Conservation (phyloP, 2,797 vertebrate species). For the Sorex maritimensis region DNA sequence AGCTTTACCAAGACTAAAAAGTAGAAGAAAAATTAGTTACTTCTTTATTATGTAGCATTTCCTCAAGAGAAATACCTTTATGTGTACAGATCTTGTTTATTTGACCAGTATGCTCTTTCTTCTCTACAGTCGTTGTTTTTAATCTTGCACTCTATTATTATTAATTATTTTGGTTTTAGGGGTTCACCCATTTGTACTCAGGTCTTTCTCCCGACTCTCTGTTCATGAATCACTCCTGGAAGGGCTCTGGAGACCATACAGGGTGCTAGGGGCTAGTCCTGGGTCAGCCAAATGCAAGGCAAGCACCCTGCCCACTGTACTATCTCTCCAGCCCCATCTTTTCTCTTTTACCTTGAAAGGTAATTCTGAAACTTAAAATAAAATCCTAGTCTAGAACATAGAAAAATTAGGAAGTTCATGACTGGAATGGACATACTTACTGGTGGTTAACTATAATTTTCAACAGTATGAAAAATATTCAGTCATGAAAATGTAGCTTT, state of each 20-base stretch:
- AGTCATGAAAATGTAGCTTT: slow-evolving; percentile 56
- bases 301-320: too few relatives aligned
- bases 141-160: too few relatives aligned
- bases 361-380: slow-evolving; percentile 37
- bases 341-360: not conserved
- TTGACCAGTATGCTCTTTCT: slow-evolving; percentile 25
- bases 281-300: too few relatives aligned
- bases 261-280: too few relatives aligned
- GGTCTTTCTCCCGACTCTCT: too few relatives aligned
- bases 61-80: slow-evolving; percentile 25
- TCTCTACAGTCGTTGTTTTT: slow-evolving; percentile 2
- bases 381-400: slow-evolving; percentile 10
- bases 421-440: slow-evolving; percentile 38
- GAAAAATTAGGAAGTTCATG: slow-evolving; percentile 56
- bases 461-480: slow-evolving; percentile 34
- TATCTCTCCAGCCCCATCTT: not conserved
- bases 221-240: too few relatives aligned
- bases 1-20: slow-evolving; percentile 47
- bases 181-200: too few relatives aligned
- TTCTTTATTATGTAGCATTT: slow-evolving; percentile 48
- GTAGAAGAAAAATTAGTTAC: slow-evolving; percentile 40
- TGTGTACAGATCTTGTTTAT: not conserved
- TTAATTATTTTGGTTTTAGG: too few relatives aligned
- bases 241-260: too few relatives aligned
- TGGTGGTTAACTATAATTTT: not conserved